Conservation (phyloP, 2,797 vertebrate genomes). For the Alectoris magna region DNA sequence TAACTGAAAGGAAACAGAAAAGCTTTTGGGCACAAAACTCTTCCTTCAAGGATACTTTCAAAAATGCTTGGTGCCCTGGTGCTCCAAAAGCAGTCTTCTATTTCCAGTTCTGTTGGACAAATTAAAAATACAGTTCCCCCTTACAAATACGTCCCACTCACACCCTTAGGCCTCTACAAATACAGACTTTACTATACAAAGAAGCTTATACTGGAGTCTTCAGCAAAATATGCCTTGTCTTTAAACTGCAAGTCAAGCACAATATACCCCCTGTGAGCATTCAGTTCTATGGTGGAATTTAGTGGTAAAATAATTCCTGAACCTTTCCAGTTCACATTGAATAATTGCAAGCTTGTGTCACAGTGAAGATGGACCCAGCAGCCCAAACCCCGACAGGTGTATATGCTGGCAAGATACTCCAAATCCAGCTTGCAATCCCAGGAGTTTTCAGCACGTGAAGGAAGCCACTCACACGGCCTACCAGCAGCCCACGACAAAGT, state of each 20-base stretch:
- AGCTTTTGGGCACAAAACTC: not conserved
- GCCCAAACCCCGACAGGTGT: not conserved
- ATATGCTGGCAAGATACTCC: not conserved
- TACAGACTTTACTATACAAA: rapidly evolving
- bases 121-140: not conserved
- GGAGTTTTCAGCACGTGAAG: rapidly evolving
- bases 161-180: not conserved
- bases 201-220: not conserved
- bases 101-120: not conserved
- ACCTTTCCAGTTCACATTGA: rapidly evolving
- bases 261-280: not conserved
- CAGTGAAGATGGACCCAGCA: not conserved
- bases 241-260: not conserved
- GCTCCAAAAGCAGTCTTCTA: not conserved
- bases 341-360: rapidly evolving
- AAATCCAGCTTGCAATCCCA: not conserved
- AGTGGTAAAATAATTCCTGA: rapidly evolving
- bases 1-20: not conserved
- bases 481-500: rapidly evolving
- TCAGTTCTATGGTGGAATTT: not conserved
- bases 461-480: not conserved
- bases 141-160: not conserved
- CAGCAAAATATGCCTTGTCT: rapidly evolving
- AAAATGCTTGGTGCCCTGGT: not conserved
- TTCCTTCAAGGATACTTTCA: not conserved